These are phyloP conservation scores for Notolepis coatsorum DNA, from an alignment of 2,797 vertebrate species.

Conservation along the genomic window DNA sequence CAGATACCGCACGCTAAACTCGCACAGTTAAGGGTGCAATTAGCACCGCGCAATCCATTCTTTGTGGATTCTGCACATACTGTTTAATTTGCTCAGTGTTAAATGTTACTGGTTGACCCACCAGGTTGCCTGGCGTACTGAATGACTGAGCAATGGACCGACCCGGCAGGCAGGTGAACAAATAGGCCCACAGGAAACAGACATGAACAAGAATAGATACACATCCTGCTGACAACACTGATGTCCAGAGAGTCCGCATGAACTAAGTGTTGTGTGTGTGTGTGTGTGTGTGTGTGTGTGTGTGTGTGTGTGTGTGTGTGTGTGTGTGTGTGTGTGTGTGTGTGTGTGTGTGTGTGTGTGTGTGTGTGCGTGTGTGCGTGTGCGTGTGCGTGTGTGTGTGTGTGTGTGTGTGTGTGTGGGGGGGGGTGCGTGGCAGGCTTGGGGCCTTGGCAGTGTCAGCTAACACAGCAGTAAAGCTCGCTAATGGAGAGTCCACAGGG, in stretches of 20 bases:
- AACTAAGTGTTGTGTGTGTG: constrained; percentile 25
- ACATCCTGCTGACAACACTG: constrained; percentile 28
- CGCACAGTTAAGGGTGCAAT: too few relatives aligned
- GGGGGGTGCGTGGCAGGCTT: constrained; percentile 30
- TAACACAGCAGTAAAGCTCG: constrained; percentile 23
- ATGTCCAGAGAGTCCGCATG: constrained; percentile 32
- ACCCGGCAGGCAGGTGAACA: background rate
- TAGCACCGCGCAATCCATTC: too few relatives aligned
- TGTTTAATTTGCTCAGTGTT: too few relatives aligned
- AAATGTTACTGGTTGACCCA: too few relatives aligned
- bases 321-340: too few relatives aligned
- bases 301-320: background rate
- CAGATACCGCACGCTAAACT: too few relatives aligned
- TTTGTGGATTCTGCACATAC: too few relatives aligned
- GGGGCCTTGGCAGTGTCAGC: constrained; percentile 38
- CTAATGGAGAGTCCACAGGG: constrained; percentile 44
- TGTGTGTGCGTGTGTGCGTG: background rate
- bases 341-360: background rate
- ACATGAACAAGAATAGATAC: constrained; percentile 6
- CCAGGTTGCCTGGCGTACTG: too few relatives aligned
- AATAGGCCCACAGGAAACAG: background rate
- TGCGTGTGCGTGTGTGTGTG: background rate
- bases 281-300: constrained; percentile 10
- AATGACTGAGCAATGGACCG: background rate
- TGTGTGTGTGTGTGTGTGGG: background rate